These are phyloP conservation scores for Erythrocercus mccallii DNA, from an alignment of 2,113 vertebrate genomes.

Conservation along the genomic window DNA sequence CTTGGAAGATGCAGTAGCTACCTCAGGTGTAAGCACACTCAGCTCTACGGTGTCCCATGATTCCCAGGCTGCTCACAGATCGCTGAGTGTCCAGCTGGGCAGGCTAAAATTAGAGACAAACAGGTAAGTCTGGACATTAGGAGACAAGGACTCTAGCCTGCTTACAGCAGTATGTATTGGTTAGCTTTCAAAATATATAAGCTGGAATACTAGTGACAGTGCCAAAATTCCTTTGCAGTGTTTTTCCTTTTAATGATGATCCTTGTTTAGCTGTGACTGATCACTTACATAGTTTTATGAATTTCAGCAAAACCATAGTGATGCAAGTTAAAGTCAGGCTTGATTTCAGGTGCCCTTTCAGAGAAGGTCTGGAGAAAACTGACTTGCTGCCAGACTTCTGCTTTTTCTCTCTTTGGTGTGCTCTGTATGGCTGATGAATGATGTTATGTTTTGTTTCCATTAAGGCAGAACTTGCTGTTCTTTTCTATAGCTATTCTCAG, in stretches of 20 bases:
- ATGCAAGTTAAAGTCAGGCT: background rate
- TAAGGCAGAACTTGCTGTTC: slow-evolving; percentile 26
- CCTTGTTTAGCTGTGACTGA: background rate
- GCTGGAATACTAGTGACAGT: background rate
- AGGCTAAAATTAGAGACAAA: slow-evolving; percentile 94
- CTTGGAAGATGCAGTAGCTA: slow-evolving; percentile 88
- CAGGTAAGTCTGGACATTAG: slow-evolving; percentile 73
- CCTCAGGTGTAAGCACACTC: slow-evolving; percentile 97
- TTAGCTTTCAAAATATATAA: background rate
- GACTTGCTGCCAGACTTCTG: slow-evolving; percentile 18
- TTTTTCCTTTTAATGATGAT: background rate
- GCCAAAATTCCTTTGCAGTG: background rate
- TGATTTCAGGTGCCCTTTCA: background rate
- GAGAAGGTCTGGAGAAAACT: background rate
- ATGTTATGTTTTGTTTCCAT: slow-evolving; percentile 29
- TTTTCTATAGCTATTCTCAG: background rate
- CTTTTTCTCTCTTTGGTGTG: slow-evolving; percentile 9
- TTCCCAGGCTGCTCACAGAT: slow-evolving; percentile 85
- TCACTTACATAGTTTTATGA: background rate
- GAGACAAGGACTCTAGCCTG: background rate
- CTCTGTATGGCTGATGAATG: background rate
- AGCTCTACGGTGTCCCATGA: slow-evolving; percentile 92
- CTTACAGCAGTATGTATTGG: background rate
- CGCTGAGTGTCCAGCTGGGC: slow-evolving; percentile 88
- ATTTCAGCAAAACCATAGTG: background rate